These are phyloP conservation scores for Tympanuchus pallidicinctus DNA, from an alignment of 2,113 vertebrate genomes.

Conservation along the genomic window DNA sequence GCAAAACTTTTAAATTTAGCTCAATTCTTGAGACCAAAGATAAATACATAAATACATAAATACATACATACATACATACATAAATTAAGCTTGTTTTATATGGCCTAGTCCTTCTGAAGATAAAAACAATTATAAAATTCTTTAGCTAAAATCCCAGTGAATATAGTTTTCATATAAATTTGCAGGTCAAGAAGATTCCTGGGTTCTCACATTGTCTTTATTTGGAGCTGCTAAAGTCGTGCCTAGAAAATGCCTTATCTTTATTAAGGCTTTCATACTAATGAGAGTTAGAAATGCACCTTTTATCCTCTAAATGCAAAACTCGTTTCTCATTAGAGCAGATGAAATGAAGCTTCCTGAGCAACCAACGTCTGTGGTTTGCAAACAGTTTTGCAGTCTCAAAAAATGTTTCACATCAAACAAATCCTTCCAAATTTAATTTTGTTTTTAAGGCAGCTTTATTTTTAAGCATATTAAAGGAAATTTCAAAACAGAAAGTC, in stretches of 20 bases:
- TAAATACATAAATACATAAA: not conserved
- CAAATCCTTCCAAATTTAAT: not conserved
- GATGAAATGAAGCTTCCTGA: not conserved
- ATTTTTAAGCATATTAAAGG: constrained; percentile 21
- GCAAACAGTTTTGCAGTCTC: not conserved
- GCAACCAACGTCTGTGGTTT: not conserved
- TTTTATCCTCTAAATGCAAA: not conserved
- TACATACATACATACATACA: not conserved
- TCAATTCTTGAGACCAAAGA: not conserved
- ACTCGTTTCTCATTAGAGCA: constrained; percentile 13
- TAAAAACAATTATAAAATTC: not conserved
- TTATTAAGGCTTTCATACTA: not conserved
- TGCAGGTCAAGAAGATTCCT: not conserved
- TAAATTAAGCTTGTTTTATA: not conserved
- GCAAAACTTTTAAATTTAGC: not conserved
- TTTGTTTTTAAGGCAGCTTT: not conserved
- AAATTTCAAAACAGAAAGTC: constrained; percentile 33
- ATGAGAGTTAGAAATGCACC: not conserved
- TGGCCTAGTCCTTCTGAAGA: not conserved
- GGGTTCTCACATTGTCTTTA: not conserved
- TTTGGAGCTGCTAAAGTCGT: not conserved
- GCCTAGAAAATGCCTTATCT: not conserved
- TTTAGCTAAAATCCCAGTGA: not conserved
- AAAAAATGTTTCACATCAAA: not conserved
- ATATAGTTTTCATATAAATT: not conserved